Evolutionary conservation across 2,888 invertebrate species (phyloP), one percentile per base, ranked within the genome.

Genomic region (Imbricaverruca yamaguchii): DNA sequence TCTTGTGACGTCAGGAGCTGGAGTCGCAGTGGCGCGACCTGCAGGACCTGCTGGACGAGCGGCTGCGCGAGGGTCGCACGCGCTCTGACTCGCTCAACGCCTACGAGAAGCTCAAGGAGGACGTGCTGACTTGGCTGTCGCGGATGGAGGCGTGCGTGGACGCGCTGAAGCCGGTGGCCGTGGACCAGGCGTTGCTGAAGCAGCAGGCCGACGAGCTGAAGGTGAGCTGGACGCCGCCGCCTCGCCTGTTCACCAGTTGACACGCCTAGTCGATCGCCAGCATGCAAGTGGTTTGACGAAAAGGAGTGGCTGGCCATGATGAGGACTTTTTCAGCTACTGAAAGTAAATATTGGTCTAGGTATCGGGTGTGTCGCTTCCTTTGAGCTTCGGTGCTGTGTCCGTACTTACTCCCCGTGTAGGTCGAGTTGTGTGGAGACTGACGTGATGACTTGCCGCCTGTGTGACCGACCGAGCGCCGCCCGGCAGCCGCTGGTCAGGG

Each of bases 11-110:
- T 78, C 83, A 87, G 87, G 91, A 92, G 6, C 89, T 97, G 84
- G 96, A 97, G 88, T 92, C 92, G 84, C 93, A 93, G 85, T 97
- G 97, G 97, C 92, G 93, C 80, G 95, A 96, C 86, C 91, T 97
- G 84, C 93, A 92, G 85, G 91, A 91, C 25, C 88, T 93, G 0
- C 89, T 97, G 56, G 94, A 94, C 84, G 96, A 97, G 86, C 94
- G 94, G 85, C 92, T 93, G 85, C 92, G 93, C 85, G 89, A 96
- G 56, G 93, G 93, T 65, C 93, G 93, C 85, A 92, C 93, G 84
- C 91, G 95, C 81, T 92, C 94, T 0, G 95, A 97, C 85, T 95
- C 96, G 84, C 91, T 94, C 83, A 91, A 91, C 85, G 93, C 94
- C 56, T 97, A 96, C 86, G 96, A 97, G 87, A 91, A 91, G 56